A percentile compares a stretch with the other conserved stretches of the same genome.
Evolutionary conservation across 2,797 vertebrate genomes (phyloP).

Genomic region (Molossus molossus): DNA sequence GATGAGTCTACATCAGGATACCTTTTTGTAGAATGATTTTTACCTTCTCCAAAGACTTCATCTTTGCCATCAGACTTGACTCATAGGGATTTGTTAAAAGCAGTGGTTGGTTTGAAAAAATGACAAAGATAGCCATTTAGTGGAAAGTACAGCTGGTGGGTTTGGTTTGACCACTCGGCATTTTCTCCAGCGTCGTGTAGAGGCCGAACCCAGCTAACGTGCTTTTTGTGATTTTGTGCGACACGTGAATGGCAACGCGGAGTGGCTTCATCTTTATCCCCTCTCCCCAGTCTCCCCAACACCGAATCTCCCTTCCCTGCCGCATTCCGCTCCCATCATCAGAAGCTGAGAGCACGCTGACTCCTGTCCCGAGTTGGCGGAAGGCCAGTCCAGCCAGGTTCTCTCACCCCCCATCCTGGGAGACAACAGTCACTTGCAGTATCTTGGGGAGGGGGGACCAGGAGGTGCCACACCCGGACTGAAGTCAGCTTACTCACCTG

Average conservation of each 20-base stretch:
- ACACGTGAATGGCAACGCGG: background rate
- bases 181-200: background rate
- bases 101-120: background rate
- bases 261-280: background rate
- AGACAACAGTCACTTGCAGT: background rate
- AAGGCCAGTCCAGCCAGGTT: background rate
- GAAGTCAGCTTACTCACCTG: background rate
- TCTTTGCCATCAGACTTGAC: background rate
- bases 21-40: background rate
- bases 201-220: background rate
- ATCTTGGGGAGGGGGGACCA: background rate
- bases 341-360: background rate
- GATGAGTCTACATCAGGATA: background rate
- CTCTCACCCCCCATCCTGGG: background rate
- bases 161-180: background rate
- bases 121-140: background rate
- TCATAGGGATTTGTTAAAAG: constrained; percentile 30
- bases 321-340: background rate
- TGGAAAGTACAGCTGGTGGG: background rate
- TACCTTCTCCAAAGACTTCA: background rate
- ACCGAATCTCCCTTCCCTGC: background rate
- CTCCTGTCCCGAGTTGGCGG: background rate
- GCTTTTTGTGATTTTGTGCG: background rate
- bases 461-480: background rate
- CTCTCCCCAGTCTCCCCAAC: no score